Evolutionary conservation across 2,888 invertebrate genomes (phyloP), one percentile per base, ranked within the genome.

Genomic region (Nomada lathburiana): DNA sequence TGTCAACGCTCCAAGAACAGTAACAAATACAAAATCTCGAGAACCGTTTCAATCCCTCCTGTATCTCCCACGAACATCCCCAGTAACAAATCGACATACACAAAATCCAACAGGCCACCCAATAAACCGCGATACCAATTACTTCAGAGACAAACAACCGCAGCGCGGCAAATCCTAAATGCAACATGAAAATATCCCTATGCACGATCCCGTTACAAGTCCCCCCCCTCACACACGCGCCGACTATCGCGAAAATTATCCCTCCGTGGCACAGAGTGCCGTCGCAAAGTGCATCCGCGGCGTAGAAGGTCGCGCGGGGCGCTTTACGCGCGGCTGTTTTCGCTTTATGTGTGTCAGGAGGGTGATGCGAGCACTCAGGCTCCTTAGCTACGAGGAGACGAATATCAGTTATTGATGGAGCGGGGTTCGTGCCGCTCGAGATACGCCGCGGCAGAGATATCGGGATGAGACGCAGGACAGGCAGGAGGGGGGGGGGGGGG

Each of bases 351-450:
- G 89, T 90, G 90, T 89, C 90, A 90, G 86, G 87, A 86, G 90
- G 90, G 83, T 85, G 85, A 75, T 77, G 76, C 77, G 82, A 57
- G 80, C 84, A 81, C 75, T 79, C 78, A 77, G 86, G 77, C 82
- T 89, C 87, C 88, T 90, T 84, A 89, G 84, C 71, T 81, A n/a
- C 87, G 23, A 5, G 26, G 90, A 91, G 90, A 88, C 88, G 89
- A 90, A 90, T 91, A 92, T 91, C 90, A 91, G 92, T 92, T 92
- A 92, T 92, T 89, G 92, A 91, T 91, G 91, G 90, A 76, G 84
- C 81, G 82, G 83, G 60, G 4, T 57, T 20, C 59, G 26, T 80
- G 83, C 80, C 85, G 81, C 68, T 76, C n/a, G 50, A 62, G 76
- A 78, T 70, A 72, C 72, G 74, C 10, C 62, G 78, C 65, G 57